These are phyloP conservation scores for Cheiracanthium punctorium DNA, from an alignment of 2,888 invertebrate species.

Conservation along the genomic window DNA sequence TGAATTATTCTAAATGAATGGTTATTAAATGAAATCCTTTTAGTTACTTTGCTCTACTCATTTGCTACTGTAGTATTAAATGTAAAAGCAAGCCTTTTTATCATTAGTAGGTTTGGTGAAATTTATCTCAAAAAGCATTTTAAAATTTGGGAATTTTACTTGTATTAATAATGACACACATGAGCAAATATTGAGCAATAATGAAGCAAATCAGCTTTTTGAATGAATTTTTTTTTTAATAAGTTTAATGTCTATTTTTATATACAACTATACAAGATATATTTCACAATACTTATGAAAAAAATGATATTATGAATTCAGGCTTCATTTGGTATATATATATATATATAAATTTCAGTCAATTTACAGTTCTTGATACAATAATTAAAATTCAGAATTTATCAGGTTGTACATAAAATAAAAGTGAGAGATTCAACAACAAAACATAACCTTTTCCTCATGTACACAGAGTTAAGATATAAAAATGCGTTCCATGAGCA, in stretches of 20 bases:
- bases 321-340: conserved; percentile 14
- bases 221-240: too few relatives aligned
- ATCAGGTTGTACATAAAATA: background rate
- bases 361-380: conserved; percentile 7
- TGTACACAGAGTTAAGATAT: background rate
- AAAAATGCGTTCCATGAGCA: conserved; percentile 21
- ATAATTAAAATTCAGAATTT: background rate
- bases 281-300: conserved; percentile 58
- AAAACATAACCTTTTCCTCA: conserved; percentile 29
- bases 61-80: too few relatives aligned
- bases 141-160: too few relatives aligned
- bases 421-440: conserved; percentile 42
- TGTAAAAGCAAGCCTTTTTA: too few relatives aligned
- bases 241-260: conserved; percentile 51
- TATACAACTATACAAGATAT: conserved; percentile 66
- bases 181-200: too few relatives aligned
- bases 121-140: too few relatives aligned
- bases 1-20: too few relatives aligned
- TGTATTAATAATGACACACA: too few relatives aligned
- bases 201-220: too few relatives aligned
- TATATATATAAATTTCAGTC: conserved; percentile 44
- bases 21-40: too few relatives aligned
- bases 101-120: too few relatives aligned
- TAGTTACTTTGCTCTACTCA: too few relatives aligned
- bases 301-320: conserved; percentile 31